Percentiles rank a stretch among this genome's conserved stretches.
Conservation (phyloP, 2,888 invertebrate genomes). For the Scelioninae gen. 2 region DNA sequence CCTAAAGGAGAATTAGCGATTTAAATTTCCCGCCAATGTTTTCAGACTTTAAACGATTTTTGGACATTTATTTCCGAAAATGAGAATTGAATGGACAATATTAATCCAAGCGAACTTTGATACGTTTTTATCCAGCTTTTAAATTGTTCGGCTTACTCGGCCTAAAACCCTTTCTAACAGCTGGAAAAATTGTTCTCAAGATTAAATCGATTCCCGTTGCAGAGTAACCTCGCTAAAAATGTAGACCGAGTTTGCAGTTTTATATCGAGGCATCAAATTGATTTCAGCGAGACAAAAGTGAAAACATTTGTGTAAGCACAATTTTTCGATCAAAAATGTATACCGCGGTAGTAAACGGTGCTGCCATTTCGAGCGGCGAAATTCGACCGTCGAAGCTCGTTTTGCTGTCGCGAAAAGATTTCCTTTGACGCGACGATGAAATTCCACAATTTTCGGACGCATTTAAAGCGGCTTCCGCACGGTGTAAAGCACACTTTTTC, state of each 20-base stretch:
- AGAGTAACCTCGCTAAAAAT: slow-evolving; percentile 6
- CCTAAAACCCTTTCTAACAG: slow-evolving; percentile 10
- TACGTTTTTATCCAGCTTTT: too few relatives aligned
- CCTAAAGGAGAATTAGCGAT: too few relatives aligned
- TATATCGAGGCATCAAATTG: background rate
- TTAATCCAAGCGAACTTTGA: too few relatives aligned
- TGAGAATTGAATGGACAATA: too few relatives aligned
- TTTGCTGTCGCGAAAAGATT: background rate
- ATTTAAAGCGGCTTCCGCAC: too few relatives aligned
- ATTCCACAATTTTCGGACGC: background rate
- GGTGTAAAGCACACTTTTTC: too few relatives aligned
- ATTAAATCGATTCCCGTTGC: slow-evolving; percentile 16
- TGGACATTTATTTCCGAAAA: too few relatives aligned
- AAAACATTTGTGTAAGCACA: slow-evolving; percentile 3
- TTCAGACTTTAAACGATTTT: too few relatives aligned
- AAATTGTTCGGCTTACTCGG: slow-evolving; percentile 3
- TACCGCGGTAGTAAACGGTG: background rate
- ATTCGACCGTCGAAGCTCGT: background rate
- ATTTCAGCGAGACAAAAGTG: background rate
- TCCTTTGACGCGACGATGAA: background rate
- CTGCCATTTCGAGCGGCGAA: background rate
- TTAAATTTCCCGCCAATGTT: too few relatives aligned
- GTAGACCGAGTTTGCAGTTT: slow-evolving; percentile 10
- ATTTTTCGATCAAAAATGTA: slow-evolving; percentile 1
- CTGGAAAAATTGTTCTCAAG: slow-evolving; percentile 14